Evolutionary conservation across 2,113 vertebrate species (phyloP), one percentile per base, ranked within the genome.

Genomic region (Dendrocopos noguchii): DNA sequence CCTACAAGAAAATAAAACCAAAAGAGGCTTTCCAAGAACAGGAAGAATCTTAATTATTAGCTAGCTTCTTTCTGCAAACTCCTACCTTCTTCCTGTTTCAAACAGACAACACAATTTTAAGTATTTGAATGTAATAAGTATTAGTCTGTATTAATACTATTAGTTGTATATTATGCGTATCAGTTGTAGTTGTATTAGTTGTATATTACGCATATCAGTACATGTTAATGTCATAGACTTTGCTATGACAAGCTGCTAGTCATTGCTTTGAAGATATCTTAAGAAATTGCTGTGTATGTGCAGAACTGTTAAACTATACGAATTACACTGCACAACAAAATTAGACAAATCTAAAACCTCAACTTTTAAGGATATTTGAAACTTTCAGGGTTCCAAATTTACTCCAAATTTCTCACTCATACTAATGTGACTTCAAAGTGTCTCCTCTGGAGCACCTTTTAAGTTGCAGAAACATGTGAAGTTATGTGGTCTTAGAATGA

Each of bases 1-100:
- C 47, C 28, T 75, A 31, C 36, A 80, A 78, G 22, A 77, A 95
- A 94, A 81, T 84, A 86, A 75, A 93, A 75, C 74, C 70, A 61
- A 76, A 84, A 34, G 19, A 72, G 8, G 16, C 4, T 15, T 88
- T 84, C 66, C 17, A 79, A 86, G 85, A 84, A 53, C 10, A 77
- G 46, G 34, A 90, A 94, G 10, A 91, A 75, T 81, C 29, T 76
- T 86, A 31, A 68, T 76, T 73, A 60, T 72, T 61, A 75, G 50
- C 25, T 36, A 68, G 4, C 8, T 84, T 63, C 31, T 61, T 90
- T 28, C 50, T 55, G 19, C 65, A 73, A 84, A 81, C 8, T 78
- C 47, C 12, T 84, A 47, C 22, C 9, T 81, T 77, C 13, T 34
- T 31, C 86, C 18, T 79, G 24, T 88, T 91, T 84, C 57, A 91